These are phyloP conservation scores for Chaetodon trifasciatus DNA, from an alignment of 2,797 vertebrate genomes.

Conservation along the genomic window DNA sequence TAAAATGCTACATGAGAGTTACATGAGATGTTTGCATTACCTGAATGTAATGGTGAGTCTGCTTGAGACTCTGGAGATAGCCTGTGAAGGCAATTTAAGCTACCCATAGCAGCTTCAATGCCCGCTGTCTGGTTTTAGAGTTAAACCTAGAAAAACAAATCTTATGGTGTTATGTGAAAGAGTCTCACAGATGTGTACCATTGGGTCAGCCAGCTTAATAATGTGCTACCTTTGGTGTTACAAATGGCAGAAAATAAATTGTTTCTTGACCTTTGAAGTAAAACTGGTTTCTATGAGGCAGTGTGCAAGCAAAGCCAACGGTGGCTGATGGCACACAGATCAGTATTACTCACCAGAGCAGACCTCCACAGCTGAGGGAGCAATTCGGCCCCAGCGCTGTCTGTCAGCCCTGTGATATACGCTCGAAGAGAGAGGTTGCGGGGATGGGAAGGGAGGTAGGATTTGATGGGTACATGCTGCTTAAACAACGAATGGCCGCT, in stretches of 20 bases:
- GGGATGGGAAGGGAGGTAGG: conserved; percentile 52
- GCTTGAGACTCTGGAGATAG: conserved; percentile 24
- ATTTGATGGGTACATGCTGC: conserved; percentile 80
- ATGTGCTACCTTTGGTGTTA: conserved; percentile 32
- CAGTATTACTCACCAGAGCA: conserved; percentile 64
- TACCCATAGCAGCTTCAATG: background rate
- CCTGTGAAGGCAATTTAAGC: conserved; percentile 22
- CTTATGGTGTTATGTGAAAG: background rate
- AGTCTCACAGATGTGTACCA: conserved; percentile 13
- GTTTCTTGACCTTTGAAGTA: conserved; percentile 57
- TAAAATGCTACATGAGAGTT: conserved; percentile 39
- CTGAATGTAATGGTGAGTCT: conserved; percentile 5
- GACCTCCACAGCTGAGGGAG: conserved; percentile 76
- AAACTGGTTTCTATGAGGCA: conserved; percentile 35
- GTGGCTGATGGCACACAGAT: conserved; percentile 69
- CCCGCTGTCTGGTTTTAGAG: conserved; percentile 31
- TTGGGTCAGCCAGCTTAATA: conserved; percentile 38
- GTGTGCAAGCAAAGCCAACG: conserved; percentile 44
- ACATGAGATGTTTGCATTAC: conserved; percentile 35
- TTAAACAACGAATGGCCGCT: conserved; percentile 71
- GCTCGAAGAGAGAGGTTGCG: conserved; percentile 55
- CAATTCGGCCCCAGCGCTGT: conserved; percentile 59
- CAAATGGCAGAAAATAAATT: conserved; percentile 58
- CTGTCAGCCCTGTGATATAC: conserved; percentile 75
- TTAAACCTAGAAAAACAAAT: conserved; percentile 50